phyloP scores from a whole-genome alignment of 2,888 invertebrate genomes.

The Hypomecis punctinalis region DNA sequence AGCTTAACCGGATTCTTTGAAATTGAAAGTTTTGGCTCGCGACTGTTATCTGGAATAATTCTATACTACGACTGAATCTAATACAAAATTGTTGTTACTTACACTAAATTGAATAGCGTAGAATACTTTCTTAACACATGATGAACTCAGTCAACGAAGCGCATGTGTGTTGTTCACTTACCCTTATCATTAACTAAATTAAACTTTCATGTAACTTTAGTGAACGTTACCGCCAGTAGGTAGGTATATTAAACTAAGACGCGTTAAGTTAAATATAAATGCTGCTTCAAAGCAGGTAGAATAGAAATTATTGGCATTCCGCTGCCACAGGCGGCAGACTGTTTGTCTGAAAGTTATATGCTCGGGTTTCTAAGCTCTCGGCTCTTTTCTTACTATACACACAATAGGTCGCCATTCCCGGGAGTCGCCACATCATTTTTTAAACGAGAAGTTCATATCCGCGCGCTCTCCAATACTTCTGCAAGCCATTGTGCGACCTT shows the following conservation, averaged over 20 bases:
- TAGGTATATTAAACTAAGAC: not conserved
- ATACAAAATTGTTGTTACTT: no score
- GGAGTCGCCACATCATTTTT: slow-evolving; percentile 43
- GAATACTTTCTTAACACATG: not conserved
- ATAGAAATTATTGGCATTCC: slow-evolving; percentile 28
- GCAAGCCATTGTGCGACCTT: slow-evolving; percentile 42
- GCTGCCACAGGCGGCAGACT: slow-evolving; percentile 21
- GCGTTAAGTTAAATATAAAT: slow-evolving; percentile 18
- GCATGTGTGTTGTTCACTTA: not conserved
- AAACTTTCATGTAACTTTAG: not conserved
- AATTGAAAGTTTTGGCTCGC: no score
- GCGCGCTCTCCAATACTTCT: slow-evolving; percentile 42
- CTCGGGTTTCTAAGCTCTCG: slow-evolving; percentile 25
- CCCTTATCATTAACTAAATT: no score
- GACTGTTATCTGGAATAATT: no score
- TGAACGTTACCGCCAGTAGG: not conserved
- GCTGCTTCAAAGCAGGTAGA: slow-evolving; percentile 25
- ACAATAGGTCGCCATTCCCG: slow-evolving; percentile 42
- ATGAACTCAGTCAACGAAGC: not conserved
- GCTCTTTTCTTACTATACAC: slow-evolving; percentile 36
- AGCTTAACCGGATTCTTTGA: not conserved
- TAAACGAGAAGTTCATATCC: slow-evolving; percentile 47
- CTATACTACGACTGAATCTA: no score
- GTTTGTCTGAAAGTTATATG: slow-evolving; percentile 38
- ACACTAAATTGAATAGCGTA: no score